Evolutionary conservation across 2,113 vertebrate species (phyloP).

Genomic region (Alligator sinensis): DNA sequence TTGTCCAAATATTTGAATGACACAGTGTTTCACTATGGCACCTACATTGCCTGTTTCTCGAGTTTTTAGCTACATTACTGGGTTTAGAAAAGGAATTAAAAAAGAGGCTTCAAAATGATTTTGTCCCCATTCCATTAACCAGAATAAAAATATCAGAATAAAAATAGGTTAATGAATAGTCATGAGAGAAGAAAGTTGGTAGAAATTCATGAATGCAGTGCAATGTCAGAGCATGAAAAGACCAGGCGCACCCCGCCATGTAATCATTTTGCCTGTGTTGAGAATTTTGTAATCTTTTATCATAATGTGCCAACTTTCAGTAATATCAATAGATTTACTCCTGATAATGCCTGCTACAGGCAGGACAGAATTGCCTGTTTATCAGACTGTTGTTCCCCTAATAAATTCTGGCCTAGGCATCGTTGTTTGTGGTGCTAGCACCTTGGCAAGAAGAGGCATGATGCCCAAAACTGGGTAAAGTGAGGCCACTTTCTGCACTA

Average conservation of each 20-base stretch:
- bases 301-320: background rate
- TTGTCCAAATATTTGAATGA: background rate
- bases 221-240: background rate
- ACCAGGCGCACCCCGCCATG: background rate
- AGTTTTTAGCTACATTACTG: background rate
- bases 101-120: background rate
- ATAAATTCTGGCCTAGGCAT: background rate
- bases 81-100: background rate
- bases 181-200: background rate
- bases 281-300: accelerated
- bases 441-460: background rate
- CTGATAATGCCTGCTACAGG: accelerated
- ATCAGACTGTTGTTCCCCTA: background rate
- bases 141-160: background rate
- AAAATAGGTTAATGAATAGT: background rate
- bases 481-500: background rate
- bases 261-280: accelerated
- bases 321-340: background rate
- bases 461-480: accelerated
- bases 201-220: background rate
- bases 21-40: background rate
- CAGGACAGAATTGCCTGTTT: background rate
- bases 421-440: background rate
- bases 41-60: background rate
- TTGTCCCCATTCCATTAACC: background rate